Percentiles rank a stretch among this genome's conserved stretches.
Conservation (phyloP, 2,888 invertebrate genomes). For the Drosophila paracracens region DNA sequence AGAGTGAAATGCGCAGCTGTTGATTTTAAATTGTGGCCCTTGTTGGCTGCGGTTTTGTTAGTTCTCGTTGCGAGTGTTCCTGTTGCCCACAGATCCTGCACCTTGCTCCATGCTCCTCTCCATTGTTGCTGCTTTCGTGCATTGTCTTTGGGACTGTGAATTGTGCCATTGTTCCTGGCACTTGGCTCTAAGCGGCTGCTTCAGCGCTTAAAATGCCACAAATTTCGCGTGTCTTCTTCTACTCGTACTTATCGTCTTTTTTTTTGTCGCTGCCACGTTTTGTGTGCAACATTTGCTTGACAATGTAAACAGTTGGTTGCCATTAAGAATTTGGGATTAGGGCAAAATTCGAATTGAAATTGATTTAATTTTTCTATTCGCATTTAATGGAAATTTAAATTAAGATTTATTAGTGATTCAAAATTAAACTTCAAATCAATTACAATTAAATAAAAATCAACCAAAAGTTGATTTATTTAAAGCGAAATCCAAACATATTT, state of each 20-base stretch:
- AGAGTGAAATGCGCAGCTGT: constrained; percentile 70
- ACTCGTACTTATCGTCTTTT: constrained; percentile 13
- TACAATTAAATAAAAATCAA: not conserved
- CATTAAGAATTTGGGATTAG: not conserved
- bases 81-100: constrained; percentile 33
- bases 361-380: not conserved
- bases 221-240: constrained; percentile 47
- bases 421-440: not conserved
- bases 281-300: constrained; percentile 27
- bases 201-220: constrained; percentile 70
- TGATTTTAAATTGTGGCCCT: constrained; percentile 72
- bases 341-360: not conserved
- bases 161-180: constrained; percentile 69
- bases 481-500: not conserved
- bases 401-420: not conserved
- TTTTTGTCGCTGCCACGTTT: constrained; percentile 26
- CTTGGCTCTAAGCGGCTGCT: constrained; percentile 75
- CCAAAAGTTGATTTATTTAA: not conserved
- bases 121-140: constrained; percentile 36
- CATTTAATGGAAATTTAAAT: not conserved
- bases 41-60: constrained; percentile 53
- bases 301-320: constrained; percentile 10
- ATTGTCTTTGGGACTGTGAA: constrained; percentile 52
- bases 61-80: constrained; percentile 32
- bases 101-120: constrained; percentile 16